These are phyloP conservation scores for Drosophila paranaensis DNA, from an alignment of 2,888 invertebrate species.

Conservation along the genomic window DNA sequence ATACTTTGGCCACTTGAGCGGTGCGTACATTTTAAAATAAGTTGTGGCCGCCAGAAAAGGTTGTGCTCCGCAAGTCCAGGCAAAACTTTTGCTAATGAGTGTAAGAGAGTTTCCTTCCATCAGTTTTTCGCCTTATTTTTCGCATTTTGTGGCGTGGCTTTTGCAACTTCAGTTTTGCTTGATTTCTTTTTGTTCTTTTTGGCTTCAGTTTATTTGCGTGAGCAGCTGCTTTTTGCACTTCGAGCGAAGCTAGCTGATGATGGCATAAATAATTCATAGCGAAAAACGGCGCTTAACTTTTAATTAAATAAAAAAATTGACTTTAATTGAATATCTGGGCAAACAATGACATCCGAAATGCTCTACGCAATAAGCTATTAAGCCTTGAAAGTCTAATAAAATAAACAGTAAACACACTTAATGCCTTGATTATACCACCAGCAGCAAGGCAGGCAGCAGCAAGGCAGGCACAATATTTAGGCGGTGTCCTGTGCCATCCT, in stretches of 20 bases:
- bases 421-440: constrained; percentile 78
- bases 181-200: constrained; percentile 5
- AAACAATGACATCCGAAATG: constrained; percentile 35
- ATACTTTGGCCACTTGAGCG: constrained; percentile 22
- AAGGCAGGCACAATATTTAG: not conserved
- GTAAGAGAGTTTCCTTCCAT: constrained; percentile 69
- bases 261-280: constrained; percentile 70
- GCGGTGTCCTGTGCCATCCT: not conserved
- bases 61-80: constrained; percentile 42
- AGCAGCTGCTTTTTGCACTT: constrained; percentile 24
- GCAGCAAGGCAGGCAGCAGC: constrained; percentile 36
- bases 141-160: constrained; percentile 35
- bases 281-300: constrained; percentile 52
- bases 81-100: constrained; percentile 76
- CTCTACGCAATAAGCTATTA: constrained; percentile 68
- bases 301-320: constrained; percentile 76
- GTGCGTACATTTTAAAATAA: constrained; percentile 39
- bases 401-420: constrained; percentile 81
- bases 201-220: constrained; percentile 28
- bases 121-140: constrained; percentile 18
- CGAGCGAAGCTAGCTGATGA: constrained; percentile 20
- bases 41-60: constrained; percentile 48
- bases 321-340: constrained; percentile 70
- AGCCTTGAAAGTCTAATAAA: constrained; percentile 80
- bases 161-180: constrained; percentile 23